These are phyloP conservation scores for Eospalax fontanierii DNA, from an alignment of 2,797 vertebrate genomes.

Conservation along the genomic window DNA sequence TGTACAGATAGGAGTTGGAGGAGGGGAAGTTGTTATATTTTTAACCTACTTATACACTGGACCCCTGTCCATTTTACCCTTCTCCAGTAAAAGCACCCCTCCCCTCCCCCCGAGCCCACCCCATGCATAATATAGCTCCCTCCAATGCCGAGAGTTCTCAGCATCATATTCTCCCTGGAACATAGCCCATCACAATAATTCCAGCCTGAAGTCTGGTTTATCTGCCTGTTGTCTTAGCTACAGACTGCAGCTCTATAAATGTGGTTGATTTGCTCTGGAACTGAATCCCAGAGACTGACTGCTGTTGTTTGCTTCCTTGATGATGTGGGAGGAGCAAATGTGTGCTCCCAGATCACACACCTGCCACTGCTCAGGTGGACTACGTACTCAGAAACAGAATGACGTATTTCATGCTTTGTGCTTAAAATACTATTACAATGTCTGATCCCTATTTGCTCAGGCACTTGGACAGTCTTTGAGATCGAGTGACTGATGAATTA, in stretches of 20 bases:
- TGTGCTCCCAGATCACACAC: not conserved
- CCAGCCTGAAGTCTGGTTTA: not conserved
- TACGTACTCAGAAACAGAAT: not conserved
- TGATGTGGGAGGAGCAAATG: not conserved
- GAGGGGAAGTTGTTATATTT: constrained; percentile 21
- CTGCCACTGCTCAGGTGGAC: not conserved
- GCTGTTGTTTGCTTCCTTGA: not conserved
- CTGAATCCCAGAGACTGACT: not conserved
- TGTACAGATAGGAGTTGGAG: not conserved
- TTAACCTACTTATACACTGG: constrained; percentile 38
- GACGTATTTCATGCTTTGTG: not conserved
- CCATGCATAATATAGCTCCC: fast-evolving
- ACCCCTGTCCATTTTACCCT: constrained; percentile 8
- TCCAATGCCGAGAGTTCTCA: not conserved
- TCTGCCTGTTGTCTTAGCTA: not conserved
- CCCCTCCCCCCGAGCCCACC: not conserved
- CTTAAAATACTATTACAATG: not conserved
- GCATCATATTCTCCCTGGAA: not conserved
- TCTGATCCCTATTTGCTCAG: not conserved
- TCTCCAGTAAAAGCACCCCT: not conserved
- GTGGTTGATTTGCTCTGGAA: not conserved
- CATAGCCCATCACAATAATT: not conserved
- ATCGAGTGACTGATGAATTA: too few relatives aligned
- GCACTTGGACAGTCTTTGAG: not conserved
- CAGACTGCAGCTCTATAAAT: not conserved